These are phyloP conservation scores for Pseudorectes ferrugineus DNA, from an alignment of 2,113 vertebrate genomes.

Conservation along the genomic window DNA sequence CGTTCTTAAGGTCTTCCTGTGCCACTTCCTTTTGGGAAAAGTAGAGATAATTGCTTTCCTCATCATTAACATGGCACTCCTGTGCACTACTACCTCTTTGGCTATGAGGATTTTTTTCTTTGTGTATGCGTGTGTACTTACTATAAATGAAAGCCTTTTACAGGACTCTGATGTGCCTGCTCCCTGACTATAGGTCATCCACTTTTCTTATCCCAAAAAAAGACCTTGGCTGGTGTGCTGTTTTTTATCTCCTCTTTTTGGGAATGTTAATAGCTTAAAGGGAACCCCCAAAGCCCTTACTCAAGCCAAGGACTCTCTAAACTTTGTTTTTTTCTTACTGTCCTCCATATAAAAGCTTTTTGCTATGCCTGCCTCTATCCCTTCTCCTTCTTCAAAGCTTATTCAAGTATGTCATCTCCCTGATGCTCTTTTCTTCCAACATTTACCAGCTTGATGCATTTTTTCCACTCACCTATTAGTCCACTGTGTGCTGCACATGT, in stretches of 20 bases:
- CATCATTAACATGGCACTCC: background rate
- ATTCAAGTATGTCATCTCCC: background rate
- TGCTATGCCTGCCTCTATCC: background rate
- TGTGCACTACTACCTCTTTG: background rate
- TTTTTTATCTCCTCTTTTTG: background rate
- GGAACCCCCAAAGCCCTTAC: background rate
- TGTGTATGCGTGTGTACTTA: background rate
- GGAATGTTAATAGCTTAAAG: background rate
- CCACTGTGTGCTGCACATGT: background rate
- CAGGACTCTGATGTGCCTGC: background rate
- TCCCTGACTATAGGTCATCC: background rate
- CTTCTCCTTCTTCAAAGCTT: background rate
- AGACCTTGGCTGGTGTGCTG: background rate
- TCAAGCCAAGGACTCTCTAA: background rate
- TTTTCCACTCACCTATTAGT: background rate
- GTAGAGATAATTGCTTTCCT: background rate
- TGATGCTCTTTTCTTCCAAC: background rate
- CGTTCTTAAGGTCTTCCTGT: background rate
- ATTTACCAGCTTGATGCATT: background rate
- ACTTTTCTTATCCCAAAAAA: background rate
- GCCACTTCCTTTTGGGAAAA: background rate
- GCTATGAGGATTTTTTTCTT: background rate
- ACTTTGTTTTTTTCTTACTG: background rate
- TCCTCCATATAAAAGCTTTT: background rate
- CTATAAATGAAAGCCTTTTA: background rate